Conservation (phyloP, 2,888 invertebrate species). For the Amphipyra berbera region DNA sequence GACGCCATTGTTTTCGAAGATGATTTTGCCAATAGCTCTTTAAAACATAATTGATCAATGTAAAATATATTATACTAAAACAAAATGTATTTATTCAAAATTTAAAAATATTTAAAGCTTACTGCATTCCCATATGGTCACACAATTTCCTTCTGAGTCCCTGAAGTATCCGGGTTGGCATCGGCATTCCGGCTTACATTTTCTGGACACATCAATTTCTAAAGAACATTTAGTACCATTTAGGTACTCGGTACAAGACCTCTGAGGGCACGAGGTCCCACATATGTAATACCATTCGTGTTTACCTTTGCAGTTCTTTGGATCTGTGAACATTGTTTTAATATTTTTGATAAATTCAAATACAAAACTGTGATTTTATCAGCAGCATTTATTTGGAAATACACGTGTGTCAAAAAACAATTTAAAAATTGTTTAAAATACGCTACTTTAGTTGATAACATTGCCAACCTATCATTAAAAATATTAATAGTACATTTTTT, state of each 20-base stretch:
- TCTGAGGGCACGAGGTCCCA: conserved; percentile 34
- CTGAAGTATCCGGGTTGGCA: conserved; percentile 53
- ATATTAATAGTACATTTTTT: too few species aligned
- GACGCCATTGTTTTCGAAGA: too few species aligned
- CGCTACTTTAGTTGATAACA: too few species aligned
- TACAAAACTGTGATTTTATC: too few species aligned
- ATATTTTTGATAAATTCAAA: background rate
- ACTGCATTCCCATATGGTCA: conserved; percentile 52
- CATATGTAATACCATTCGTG: conserved; percentile 30
- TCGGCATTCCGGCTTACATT: conserved; percentile 56
- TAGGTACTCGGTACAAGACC: conserved; percentile 35
- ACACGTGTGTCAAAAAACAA: too few species aligned
- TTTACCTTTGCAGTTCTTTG: conserved; percentile 28
- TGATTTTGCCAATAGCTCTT: conserved; percentile 15
- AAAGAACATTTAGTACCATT: conserved; percentile 13
- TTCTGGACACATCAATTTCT: background rate
- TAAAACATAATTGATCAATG: background rate
- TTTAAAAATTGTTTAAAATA: too few species aligned
- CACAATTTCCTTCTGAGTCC: conserved; percentile 52
- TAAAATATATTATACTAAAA: too few species aligned
- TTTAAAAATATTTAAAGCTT: conserved; percentile 17
- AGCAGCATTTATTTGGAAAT: too few species aligned
- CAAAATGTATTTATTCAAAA: background rate
- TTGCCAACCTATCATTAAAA: too few species aligned
- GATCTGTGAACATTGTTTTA: conserved; percentile 16